Percentiles rank a stretch among this genome's conserved stretches.
Conservation (phyloP, 2,113 vertebrate species). For the Monarcha castaneiventris region DNA sequence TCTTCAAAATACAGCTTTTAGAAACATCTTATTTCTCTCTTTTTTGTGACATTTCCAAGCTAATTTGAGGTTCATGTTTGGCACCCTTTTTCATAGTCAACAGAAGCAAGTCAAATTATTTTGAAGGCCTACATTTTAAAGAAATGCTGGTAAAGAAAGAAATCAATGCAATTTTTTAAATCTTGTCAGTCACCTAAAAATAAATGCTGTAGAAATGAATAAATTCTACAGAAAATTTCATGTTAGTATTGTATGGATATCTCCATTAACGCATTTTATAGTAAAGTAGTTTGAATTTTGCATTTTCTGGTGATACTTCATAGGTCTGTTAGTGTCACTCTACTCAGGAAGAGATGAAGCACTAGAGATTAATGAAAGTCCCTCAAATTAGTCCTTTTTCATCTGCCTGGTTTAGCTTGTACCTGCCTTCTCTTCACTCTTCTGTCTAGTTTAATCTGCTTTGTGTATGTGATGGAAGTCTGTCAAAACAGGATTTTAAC, state of each 20-base stretch:
- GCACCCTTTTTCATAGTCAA: not conserved
- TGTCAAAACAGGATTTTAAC: not conserved
- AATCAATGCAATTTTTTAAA: not conserved
- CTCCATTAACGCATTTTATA: not conserved
- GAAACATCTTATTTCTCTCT: not conserved
- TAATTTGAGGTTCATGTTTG: not conserved
- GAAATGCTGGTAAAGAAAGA: not conserved
- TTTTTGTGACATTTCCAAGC: not conserved
- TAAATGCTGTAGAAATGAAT: not conserved
- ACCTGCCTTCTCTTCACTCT: not conserved
- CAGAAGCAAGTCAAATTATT: not conserved
- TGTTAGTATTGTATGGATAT: not conserved
- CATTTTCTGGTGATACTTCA: not conserved
- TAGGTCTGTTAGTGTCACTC: not conserved
- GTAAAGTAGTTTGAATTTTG: not conserved
- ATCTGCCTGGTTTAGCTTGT: not conserved
- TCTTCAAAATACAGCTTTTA: not conserved
- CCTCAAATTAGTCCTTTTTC: not conserved
- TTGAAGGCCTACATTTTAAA: not conserved
- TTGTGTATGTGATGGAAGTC: not conserved
- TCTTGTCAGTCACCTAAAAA: not conserved
- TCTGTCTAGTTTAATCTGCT: not conserved
- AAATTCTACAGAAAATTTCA: not conserved
- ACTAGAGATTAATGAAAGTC: not conserved
- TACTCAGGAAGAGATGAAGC: not conserved